Evolutionary conservation across 2,797 vertebrate species (phyloP), one percentile per base, ranked within the genome.

Genomic region (Sciaenops ocellatus): DNA sequence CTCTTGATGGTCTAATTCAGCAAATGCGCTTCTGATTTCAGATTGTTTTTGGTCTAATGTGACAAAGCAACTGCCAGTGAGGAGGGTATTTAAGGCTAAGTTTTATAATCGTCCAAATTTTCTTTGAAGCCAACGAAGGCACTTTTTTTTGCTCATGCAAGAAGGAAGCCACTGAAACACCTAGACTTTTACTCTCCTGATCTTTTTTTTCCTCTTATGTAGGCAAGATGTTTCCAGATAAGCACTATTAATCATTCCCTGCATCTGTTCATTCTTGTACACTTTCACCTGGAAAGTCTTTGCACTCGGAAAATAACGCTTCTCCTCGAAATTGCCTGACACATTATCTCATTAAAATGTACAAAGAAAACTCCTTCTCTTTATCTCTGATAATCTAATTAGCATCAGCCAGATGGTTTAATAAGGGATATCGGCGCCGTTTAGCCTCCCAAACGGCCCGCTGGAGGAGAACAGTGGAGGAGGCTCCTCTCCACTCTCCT

Each of bases 321-420:
- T 88, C 89, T 89, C 88, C 70, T 69, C 73, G 90, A 94, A 93
- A 94, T 95, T 89, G 93, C 92, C 93, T 93, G 93, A 95, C 94
- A 95, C 94, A 94, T 95, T 95, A 96, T 94, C 95, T 95, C 95
- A 96, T 96, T 96, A 96, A 95, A 95, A 96, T 95, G 95, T 95
- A 95, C 93, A 95, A 95, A 95, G 95, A 95, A 95, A 96, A 96
- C 94, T 94, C 95, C 94, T 95, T 94, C 95, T 94, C 94, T 96
- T 96, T 95, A 96, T 95, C 95, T 95, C 91, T 94, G 94, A 95
- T 96, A 95, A 96, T 96, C 94, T 96, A 96, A 96, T 96, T 96
- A 96, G 94, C 95, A 96, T 95, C 93, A 94, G 93, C 94, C 96
- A 96, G 96, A 96, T 96, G 96, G 95, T 96, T 95, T 96, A 96